Percentiles rank a stretch among this genome's conserved stretches.
Evolutionary conservation across 2,888 invertebrate genomes (phyloP).

Genomic region (Nemotelus pantherinus): DNA sequence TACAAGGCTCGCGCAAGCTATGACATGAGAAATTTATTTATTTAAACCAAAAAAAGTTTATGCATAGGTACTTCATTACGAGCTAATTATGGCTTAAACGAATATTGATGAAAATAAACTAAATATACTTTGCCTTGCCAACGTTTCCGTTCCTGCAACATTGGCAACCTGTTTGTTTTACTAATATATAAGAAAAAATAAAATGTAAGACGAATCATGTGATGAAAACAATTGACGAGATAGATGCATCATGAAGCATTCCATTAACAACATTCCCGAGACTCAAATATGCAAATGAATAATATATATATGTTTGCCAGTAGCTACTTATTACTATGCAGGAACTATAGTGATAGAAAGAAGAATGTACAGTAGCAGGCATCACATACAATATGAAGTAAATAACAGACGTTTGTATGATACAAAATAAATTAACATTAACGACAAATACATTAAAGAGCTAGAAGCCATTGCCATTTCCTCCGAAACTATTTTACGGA

Average conservation of each 20-base stretch:
- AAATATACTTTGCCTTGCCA: background rate
- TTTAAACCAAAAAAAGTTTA: background rate
- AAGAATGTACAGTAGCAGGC: slow-evolving; percentile 37
- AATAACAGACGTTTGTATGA: slow-evolving; percentile 20
- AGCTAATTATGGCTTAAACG: background rate
- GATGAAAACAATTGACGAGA: slow-evolving; percentile 1
- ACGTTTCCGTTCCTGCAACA: background rate
- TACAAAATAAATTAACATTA: slow-evolving; percentile 31
- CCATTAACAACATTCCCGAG: slow-evolving; percentile 36
- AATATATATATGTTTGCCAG: slow-evolving; percentile 7
- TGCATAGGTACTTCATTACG: background rate
- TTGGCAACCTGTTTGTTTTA: background rate
- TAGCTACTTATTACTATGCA: slow-evolving; percentile 13
- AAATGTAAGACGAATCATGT: slow-evolving; percentile 2
- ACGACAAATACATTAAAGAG: slow-evolving; percentile 32
- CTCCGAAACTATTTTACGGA: slow-evolving; percentile 7
- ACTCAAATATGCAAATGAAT: slow-evolving; percentile 20
- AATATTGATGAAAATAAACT: slow-evolving; percentile 3
- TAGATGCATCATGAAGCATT: slow-evolving; percentile 35
- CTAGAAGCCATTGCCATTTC: slow-evolving; percentile 37
- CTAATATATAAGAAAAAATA: background rate
- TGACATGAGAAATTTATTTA: slow-evolving; percentile 49
- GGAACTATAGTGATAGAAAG: background rate
- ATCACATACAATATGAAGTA: slow-evolving; percentile 35
- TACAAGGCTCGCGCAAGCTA: slow-evolving; percentile 77